Evolutionary conservation across 1,140 invertebrate species (phyloP), one percentile per base, ranked within the genome.

Genomic region (Theocolax elegans): DNA sequence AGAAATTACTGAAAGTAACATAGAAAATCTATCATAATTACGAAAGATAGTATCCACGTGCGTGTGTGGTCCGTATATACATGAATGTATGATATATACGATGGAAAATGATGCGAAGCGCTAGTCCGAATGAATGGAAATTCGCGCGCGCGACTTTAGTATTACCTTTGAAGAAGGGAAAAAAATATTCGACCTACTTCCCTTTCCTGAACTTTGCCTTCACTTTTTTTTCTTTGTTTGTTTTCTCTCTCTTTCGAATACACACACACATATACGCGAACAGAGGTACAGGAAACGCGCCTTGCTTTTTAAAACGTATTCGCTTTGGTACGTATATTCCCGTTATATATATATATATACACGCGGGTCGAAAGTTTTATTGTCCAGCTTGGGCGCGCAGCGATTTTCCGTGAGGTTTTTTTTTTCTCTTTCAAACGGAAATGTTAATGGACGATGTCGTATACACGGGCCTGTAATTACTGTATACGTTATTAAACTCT

Each of bases 111-210:
- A 48, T 48, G 3, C 44, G 44, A 19, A 7, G 44, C 44, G 44
- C 44, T 48, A n/a, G n/a, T n/a, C n/a, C 19, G 9, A 9, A 48
- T 48, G 44, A 48, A 48, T 17, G 44, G n/a, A 19, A 48, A 48
- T 48, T 48, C 17, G 44, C 9, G 44, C 13, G 44, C 44, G 1
- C 7, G 8, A 10, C 31, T 35, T 35, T 35, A 10, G 4, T 35
- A 35, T 35, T 35, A 35, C 31, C 31, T 35, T 35, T 35, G 44
- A 51, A 25, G 21, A 51, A 51, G 7, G 31, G 35, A 29, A 59
- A 59, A 60, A 60, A 46, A 60, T 60, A 46, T 46, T 60, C 42
- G 58, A 60, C 58, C 58, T 60, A 60, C 35, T 60, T 60, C 58
- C 23, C 42, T 46, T 46, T 60, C 38, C 58, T 44, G 54, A 58